Conservation (phyloP, 2,888 invertebrate genomes). For the Anaspis maculata region DNA sequence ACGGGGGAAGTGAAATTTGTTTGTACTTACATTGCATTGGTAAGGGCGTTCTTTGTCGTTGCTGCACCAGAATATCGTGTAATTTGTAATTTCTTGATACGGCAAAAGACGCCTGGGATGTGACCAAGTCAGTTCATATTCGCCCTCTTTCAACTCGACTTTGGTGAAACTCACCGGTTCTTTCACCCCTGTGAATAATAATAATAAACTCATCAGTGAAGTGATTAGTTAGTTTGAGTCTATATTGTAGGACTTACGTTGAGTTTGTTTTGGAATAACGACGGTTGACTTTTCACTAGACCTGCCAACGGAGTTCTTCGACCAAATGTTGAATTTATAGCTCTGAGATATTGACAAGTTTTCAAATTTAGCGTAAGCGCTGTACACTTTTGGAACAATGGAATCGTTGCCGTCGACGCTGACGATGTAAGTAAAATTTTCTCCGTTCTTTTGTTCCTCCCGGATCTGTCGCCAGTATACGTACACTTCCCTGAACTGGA, state of each 20-base stretch:
- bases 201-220: too few relatives aligned
- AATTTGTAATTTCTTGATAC: constrained; percentile 50
- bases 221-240: too few relatives aligned
- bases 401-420: constrained; percentile 32
- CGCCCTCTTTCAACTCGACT: constrained; percentile 61
- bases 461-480: constrained; percentile 75
- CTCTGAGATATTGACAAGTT: constrained; percentile 40
- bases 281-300: constrained; percentile 51
- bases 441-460: constrained; percentile 61
- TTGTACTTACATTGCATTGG: constrained; percentile 36
- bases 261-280: constrained; percentile 50
- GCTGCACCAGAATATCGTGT: constrained; percentile 69
- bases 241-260: too few relatives aligned
- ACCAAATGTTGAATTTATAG: constrained; percentile 51
- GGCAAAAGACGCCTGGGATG: constrained; percentile 43
- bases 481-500: constrained; percentile 52
- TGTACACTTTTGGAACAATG: constrained; percentile 47
- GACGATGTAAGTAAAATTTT: constrained; percentile 64
- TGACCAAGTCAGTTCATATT: constrained; percentile 70
- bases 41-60: constrained; percentile 33
- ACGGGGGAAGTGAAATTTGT: neutral
- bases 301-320: constrained; percentile 52
- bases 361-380: constrained; percentile 53
- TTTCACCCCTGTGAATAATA: constrained; percentile 18
- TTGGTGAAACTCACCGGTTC: constrained; percentile 42